Evolutionary conservation across 2,113 vertebrate species (phyloP).

Genomic region (Tychaedon coryphoeus): DNA sequence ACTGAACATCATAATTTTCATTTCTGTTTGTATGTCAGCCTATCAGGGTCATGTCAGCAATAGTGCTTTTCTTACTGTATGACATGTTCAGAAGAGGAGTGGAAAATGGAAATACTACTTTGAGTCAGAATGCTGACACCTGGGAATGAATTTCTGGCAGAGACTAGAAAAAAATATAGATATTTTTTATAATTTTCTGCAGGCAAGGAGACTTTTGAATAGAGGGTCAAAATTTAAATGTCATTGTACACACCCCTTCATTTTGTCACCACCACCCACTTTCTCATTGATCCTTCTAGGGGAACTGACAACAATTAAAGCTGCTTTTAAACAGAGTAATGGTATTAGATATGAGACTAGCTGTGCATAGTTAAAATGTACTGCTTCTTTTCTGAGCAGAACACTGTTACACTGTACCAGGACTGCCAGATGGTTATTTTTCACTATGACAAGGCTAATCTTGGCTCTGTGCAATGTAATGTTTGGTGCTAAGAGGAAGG

Average conservation of each 20-base stretch:
- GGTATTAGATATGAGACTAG: not conserved
- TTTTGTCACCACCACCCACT: not conserved
- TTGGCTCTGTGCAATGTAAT: not conserved
- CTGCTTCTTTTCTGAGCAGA: slow-evolving; percentile 9
- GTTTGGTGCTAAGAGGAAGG: not conserved
- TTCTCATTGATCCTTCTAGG: not conserved
- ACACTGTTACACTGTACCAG: not conserved
- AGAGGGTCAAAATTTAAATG: not conserved
- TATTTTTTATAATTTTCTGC: not conserved
- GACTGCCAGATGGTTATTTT: slow-evolving; percentile 31
- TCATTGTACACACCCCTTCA: not conserved
- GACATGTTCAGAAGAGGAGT: not conserved
- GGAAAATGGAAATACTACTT: not conserved
- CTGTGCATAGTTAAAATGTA: not conserved
- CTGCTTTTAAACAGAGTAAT: not conserved
- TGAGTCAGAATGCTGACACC: slow-evolving; percentile 8
- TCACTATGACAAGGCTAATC: not conserved
- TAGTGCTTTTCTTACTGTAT: not conserved
- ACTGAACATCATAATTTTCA: not conserved
- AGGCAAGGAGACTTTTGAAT: not conserved
- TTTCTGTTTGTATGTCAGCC: not conserved
- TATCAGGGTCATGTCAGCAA: slow-evolving; percentile 6
- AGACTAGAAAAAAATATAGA: not conserved
- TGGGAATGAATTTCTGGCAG: not conserved
- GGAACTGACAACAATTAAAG: not conserved